These are phyloP conservation scores for Ptychodera flava DNA, from an alignment of 35 echinoderm and acorn worm genomes.

Conservation along the genomic window DNA sequence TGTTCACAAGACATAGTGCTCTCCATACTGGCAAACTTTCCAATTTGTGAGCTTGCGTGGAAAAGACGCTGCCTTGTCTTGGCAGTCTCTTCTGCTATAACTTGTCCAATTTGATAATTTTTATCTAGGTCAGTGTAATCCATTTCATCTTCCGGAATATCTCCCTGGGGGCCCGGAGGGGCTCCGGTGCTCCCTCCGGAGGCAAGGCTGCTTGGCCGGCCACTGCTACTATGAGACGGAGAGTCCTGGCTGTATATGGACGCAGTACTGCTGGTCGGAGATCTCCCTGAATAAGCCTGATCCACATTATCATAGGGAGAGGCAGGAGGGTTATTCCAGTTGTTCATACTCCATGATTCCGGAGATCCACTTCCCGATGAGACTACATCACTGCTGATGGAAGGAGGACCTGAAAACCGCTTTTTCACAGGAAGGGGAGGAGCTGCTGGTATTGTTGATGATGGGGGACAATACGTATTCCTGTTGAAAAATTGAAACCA, in stretches of 20 bases:
- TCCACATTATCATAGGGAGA: background rate
- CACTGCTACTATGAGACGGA: background rate
- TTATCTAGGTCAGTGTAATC: background rate
- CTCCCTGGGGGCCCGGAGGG: background rate
- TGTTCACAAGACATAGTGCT: background rate
- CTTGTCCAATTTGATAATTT: background rate
- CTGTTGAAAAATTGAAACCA: too few species aligned
- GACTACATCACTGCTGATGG: background rate
- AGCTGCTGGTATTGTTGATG: background rate
- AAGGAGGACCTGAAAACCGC: background rate
- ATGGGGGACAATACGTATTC: background rate
- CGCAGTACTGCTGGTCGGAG: background rate
- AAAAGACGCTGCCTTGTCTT: too few species aligned
- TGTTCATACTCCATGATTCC: background rate
- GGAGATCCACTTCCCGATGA: background rate
- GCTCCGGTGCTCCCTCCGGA: background rate
- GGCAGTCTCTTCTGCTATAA: too few species aligned
- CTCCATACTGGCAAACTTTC: too few species aligned
- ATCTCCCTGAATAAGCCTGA: background rate
- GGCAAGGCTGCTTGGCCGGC: background rate
- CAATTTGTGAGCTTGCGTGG: too few species aligned
- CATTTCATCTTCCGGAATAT: background rate
- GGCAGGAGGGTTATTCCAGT: background rate
- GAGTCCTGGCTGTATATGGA: background rate
- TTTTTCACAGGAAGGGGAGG: constrained; percentile 56